phyloP scores from a whole-genome alignment of 2,888 invertebrate species.

The Drosophila birchii region DNA sequence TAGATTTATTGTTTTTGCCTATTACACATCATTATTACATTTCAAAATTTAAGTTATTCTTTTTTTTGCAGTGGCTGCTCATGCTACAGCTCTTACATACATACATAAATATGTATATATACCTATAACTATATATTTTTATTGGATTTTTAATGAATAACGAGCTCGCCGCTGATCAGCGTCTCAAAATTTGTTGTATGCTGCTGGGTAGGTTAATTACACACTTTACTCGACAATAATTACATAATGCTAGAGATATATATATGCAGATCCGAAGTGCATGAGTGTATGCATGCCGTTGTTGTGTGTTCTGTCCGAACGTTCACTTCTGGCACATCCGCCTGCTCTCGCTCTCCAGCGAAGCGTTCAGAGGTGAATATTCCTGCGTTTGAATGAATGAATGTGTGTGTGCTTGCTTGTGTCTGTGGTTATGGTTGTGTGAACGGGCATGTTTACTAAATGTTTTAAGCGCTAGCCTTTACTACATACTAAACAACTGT shows the following conservation, averaged over 20 bases:
- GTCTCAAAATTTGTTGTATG: slow-evolving; percentile 59
- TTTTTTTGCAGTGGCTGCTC: slow-evolving; percentile 46
- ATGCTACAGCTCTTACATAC: slow-evolving; percentile 46
- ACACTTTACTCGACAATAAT: slow-evolving; percentile 68
- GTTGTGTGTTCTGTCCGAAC: slow-evolving; percentile 28
- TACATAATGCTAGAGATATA: slow-evolving; percentile 68
- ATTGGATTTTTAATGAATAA: slow-evolving; percentile 45
- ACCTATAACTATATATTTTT: slow-evolving; percentile 36
- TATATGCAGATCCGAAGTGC: slow-evolving; percentile 44
- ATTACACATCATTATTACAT: slow-evolving; percentile 53
- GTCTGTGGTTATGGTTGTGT: slow-evolving; percentile 19
- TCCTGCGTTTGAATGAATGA: slow-evolving; percentile 15
- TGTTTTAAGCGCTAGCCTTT: slow-evolving; percentile 72
- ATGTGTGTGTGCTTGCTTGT: slow-evolving; percentile 15
- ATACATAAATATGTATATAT: slow-evolving; percentile 11
- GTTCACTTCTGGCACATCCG: slow-evolving; percentile 31
- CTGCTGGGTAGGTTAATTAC: slow-evolving; percentile 70
- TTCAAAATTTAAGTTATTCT: slow-evolving; percentile 59
- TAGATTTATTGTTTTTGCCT: slow-evolving; percentile 71
- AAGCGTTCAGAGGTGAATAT: slow-evolving; percentile 59
- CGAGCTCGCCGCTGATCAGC: slow-evolving; percentile 29
- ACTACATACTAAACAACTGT: slow-evolving; percentile 73
- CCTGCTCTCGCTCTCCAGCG: slow-evolving; percentile 42
- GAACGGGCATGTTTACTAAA: slow-evolving; percentile 58
- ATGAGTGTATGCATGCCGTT: slow-evolving; percentile 32